These are phyloP conservation scores for Falco biarmicus DNA, from an alignment of 2,797 vertebrate species.

Conservation along the genomic window DNA sequence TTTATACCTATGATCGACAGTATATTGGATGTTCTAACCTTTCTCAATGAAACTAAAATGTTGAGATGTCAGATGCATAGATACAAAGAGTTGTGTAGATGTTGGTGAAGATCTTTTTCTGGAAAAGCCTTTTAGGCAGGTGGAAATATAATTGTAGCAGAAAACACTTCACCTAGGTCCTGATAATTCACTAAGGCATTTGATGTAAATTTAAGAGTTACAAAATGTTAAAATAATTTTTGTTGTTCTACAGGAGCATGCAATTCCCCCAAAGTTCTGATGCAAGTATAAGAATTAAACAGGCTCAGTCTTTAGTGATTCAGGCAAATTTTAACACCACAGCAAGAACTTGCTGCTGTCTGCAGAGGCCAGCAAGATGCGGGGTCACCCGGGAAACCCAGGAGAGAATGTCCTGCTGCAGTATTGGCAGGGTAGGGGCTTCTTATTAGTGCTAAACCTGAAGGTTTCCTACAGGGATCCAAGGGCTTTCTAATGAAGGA, in stretches of 20 bases:
- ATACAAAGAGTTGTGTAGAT: not conserved
- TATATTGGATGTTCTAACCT: not conserved
- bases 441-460: slow-evolving; percentile 75
- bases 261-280: not conserved
- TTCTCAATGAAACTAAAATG: not conserved
- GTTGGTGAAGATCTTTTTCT: not conserved
- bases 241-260: not conserved
- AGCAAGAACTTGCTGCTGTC: slow-evolving; percentile 24
- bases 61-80: not conserved
- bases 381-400: slow-evolving; percentile 65
- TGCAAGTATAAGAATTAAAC: not conserved
- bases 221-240: not conserved
- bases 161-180: not conserved
- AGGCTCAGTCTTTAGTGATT: not conserved
- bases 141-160: not conserved
- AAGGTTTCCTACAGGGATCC: slow-evolving; percentile 74
- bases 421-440: slow-evolving; percentile 40
- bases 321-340: not conserved
- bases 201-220: not conserved
- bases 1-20: not conserved
- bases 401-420: slow-evolving; percentile 64
- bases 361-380: slow-evolving; percentile 38
- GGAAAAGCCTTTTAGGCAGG: not conserved
- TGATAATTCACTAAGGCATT: not conserved
- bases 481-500: slow-evolving; percentile 80